Percentiles rank a stretch among this genome's conserved stretches.
These are phyloP conservation scores for Mirza zaza DNA, from an alignment of 2,113 vertebrate genomes.

Conservation along the genomic window DNA sequence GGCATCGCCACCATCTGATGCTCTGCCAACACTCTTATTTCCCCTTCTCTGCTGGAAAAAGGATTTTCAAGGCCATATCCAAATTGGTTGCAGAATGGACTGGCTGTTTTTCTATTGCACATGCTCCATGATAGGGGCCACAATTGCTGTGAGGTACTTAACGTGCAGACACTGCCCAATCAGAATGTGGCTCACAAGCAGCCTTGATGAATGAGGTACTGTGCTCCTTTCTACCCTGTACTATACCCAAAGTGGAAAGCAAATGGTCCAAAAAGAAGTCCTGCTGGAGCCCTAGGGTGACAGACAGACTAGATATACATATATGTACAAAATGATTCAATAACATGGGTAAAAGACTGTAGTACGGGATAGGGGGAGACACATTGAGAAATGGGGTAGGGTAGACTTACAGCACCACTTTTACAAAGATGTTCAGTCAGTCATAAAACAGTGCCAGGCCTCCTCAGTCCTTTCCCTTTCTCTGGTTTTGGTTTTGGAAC, in stretches of 20 bases:
- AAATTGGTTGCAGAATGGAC: not conserved
- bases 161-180: constrained; percentile 7
- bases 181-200: not conserved
- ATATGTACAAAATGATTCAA: not conserved
- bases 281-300: not conserved
- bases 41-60: not conserved
- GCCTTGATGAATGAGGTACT: not conserved
- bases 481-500: not conserved
- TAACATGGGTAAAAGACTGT: not conserved
- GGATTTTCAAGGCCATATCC: constrained; percentile 12
- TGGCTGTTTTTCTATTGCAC: not conserved
- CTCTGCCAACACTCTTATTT: not conserved
- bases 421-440: not conserved
- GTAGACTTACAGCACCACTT: not conserved
- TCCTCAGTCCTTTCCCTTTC: not conserved
- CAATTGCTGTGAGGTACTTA: not conserved
- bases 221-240: not conserved
- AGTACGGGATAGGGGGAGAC: not conserved
- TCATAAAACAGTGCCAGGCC: not conserved
- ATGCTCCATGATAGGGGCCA: not conserved
- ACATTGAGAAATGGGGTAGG: not conserved
- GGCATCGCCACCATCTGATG: not conserved
- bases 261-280: not conserved
- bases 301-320: not conserved
- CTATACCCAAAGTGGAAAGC: not conserved